Evolutionary conservation across 2,797 vertebrate genomes (phyloP).

Genomic region (Echiichthys vipera): DNA sequence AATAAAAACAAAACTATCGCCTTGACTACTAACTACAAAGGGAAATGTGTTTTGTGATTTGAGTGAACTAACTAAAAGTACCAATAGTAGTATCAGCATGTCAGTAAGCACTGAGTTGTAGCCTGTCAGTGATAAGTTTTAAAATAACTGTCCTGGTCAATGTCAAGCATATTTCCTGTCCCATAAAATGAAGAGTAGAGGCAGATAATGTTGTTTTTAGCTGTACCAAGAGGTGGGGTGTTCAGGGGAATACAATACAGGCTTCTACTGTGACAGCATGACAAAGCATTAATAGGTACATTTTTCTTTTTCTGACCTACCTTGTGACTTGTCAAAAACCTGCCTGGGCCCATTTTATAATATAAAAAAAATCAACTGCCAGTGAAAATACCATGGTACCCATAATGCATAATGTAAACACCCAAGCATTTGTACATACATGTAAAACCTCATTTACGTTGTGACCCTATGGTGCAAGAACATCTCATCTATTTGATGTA

Average conservation of each 20-base stretch:
- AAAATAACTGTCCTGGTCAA: slow-evolving; percentile 1
- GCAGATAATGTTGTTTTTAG: neutral
- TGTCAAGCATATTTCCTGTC: neutral
- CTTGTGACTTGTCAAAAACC: slow-evolving; percentile 15
- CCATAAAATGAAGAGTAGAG: neutral
- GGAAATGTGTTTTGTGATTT: slow-evolving; percentile 7
- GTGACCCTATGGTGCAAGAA: slow-evolving; percentile 20
- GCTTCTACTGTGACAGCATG: neutral
- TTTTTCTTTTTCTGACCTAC: slow-evolving; percentile 4
- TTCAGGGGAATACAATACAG: neutral
- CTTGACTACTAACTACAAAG: neutral
- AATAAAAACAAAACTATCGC: slow-evolving; percentile 4
- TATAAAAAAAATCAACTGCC: slow-evolving; percentile 26
- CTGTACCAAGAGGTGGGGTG: neutral
- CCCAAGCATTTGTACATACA: slow-evolving; percentile 9
- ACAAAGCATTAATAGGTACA: neutral
- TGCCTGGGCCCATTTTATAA: neutral
- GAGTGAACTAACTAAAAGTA: neutral
- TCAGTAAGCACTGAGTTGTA: neutral
- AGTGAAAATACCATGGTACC: slow-evolving; percentile 2
- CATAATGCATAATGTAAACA: slow-evolving; percentile 40
- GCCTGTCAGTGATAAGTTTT: neutral
- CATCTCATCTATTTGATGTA: slow-evolving; percentile 33
- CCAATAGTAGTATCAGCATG: neutral
- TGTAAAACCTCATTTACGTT: slow-evolving; percentile 31